A percentile compares a stretch with the other conserved stretches of the same genome.
Evolutionary conservation across 2,888 invertebrate species (phyloP).

Genomic region (Zele albiditarsus): DNA sequence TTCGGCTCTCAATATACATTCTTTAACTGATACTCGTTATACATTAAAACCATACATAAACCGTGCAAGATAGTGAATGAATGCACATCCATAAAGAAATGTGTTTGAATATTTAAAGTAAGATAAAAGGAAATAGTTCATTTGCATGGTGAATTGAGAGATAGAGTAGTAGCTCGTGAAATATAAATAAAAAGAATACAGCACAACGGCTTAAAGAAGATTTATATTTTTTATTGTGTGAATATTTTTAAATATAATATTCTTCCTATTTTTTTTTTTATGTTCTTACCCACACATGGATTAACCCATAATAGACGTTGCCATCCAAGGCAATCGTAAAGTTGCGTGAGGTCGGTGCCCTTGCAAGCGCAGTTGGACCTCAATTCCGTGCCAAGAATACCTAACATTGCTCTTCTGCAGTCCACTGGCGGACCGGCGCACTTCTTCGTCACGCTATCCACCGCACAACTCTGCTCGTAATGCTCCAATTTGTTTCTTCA

Average conservation of each 20-base stretch:
- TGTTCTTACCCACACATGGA: constrained; percentile 89
- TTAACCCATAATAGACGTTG: constrained; percentile 92
- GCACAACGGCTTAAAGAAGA: too few species aligned
- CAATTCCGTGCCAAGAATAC: constrained; percentile 91
- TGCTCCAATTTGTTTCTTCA: constrained; percentile 80
- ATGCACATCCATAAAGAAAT: background rate
- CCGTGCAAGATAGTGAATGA: background rate
- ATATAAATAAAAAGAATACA: too few species aligned
- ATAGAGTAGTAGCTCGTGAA: too few species aligned
- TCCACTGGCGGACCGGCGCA: constrained; percentile 91
- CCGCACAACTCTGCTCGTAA: constrained; percentile 93
- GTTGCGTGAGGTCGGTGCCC: constrained; percentile 87
- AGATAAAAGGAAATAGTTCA: background rate
- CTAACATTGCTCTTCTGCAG: constrained; percentile 89
- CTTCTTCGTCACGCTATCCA: constrained; percentile 90
- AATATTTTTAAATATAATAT: background rate
- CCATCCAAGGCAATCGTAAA: constrained; percentile 93
- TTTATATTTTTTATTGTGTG: too few species aligned
- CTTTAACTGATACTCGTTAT: background rate
- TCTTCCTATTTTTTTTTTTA: background rate
- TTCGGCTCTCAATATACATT: background rate
- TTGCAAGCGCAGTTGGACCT: constrained; percentile 91
- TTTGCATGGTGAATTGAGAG: background rate
- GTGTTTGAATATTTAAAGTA: background rate
- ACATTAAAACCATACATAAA: constrained; percentile 5